phyloP scores from a whole-genome alignment of 1,140 invertebrate species.

The Ostrea edulis region DNA sequence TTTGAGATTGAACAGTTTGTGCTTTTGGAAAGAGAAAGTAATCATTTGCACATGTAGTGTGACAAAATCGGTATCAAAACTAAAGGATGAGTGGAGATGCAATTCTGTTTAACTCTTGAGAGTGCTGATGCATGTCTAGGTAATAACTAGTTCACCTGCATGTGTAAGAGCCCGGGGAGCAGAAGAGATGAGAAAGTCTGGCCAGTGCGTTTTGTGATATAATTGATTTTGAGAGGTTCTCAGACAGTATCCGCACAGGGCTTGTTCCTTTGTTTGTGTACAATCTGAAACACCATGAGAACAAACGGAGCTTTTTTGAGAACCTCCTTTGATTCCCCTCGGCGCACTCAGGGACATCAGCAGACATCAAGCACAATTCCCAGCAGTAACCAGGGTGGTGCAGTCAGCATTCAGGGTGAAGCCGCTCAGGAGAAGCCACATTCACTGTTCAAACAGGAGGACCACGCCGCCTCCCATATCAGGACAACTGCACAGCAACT shows the following conservation, averaged over 20 bases:
- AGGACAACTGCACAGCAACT: neutral
- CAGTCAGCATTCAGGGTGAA: neutral
- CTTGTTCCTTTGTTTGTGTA: constrained; percentile 18
- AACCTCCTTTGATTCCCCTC: constrained; percentile 51
- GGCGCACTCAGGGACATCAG: constrained; percentile 27
- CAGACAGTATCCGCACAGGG: constrained; percentile 14
- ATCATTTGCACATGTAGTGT: neutral
- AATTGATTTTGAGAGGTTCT: constrained; percentile 33
- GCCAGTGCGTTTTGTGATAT: constrained; percentile 34
- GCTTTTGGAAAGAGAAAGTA: neutral
- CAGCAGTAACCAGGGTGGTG: neutral
- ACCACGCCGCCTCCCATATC: neutral
- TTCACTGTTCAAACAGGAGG: neutral
- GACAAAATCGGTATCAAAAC: neutral
- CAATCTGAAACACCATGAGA: constrained; percentile 48
- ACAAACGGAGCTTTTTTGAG: constrained; percentile 59
- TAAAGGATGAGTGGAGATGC: neutral
- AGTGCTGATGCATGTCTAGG: constrained; percentile 22
- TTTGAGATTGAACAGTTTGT: constrained; percentile 4
- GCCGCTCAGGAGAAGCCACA: neutral
- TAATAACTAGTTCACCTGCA: constrained; percentile 24
- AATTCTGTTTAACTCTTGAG: constrained; percentile 22
- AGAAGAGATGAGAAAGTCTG: neutral
- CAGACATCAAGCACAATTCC: neutral
- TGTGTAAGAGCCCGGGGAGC: neutral